Evolutionary conservation across 1,140 invertebrate species (phyloP).

Genomic region (Liolophura sinensis): DNA sequence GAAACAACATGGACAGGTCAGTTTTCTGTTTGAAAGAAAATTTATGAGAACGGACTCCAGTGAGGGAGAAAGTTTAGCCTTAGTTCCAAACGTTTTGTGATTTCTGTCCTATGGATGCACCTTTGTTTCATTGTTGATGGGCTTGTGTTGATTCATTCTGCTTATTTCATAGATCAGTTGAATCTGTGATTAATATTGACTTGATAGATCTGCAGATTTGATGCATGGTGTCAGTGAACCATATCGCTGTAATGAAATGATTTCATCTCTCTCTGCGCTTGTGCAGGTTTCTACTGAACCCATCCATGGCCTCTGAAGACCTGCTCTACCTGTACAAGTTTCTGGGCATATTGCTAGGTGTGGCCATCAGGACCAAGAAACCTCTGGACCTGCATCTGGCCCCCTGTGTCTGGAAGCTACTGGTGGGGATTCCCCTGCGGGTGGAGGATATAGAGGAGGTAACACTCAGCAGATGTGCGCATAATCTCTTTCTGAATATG

Average conservation of each 20-base stretch:
- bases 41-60: neutral
- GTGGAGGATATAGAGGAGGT: constrained; percentile 70
- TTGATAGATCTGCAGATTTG: too few relatives aligned
- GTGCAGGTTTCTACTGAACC: constrained; percentile 66
- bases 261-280: constrained; percentile 4
- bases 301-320: constrained; percentile 63
- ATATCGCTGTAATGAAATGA: neutral
- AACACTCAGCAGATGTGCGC: neutral
- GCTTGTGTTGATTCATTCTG: neutral
- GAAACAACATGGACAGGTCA: constrained; percentile 67
- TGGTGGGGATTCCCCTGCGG: constrained; percentile 66
- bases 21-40: neutral
- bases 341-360: constrained; percentile 88
- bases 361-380: constrained; percentile 92
- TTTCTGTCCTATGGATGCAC: neutral
- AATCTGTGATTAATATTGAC: too few relatives aligned
- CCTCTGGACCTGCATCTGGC: constrained; percentile 75
- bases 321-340: constrained; percentile 65
- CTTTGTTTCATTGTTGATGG: neutral
- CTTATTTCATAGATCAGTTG: neutral
- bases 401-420: constrained; percentile 69
- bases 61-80: neutral
- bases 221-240: too few relatives aligned
- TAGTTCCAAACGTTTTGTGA: neutral
- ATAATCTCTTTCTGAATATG: too few relatives aligned